Evolutionary conservation across 2,797 vertebrate genomes (phyloP), one percentile per base, ranked within the genome.

Genomic region (Lithobates sylvaticus): DNA sequence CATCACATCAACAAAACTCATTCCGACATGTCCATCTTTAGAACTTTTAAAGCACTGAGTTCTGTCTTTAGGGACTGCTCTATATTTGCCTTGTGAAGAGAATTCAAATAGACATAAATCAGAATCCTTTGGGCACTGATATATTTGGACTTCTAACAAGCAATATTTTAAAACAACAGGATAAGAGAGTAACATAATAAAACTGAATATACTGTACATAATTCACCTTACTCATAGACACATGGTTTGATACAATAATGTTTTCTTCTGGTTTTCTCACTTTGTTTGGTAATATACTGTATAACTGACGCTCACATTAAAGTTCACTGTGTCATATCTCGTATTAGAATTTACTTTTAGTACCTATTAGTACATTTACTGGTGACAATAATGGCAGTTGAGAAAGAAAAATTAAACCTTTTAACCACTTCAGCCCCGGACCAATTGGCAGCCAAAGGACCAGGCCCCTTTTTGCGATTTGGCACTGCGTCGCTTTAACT

Each of bases 11-110:
- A 72, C 34, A 72, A 42, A 71, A 39, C 36, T 72, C 34, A 39
- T 72, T 71, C 32, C 69, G 36, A 71, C 69, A 36, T 23, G 29
- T 71, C 21, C 23, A 2, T 72, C 70, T 72, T 42, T 42, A 72
- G 34, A 71, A 71, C 69, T 21, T 23, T n/a, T 39, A 72, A 72
- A 72, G 39, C 6, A 71, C 32, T n/a, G 16, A 72, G 36, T n/a
- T 72, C 36, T 72, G 70, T 72, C 70, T 72, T 72, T 72, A 72
- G 70, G 70, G 70, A 72, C 70, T 72, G 9, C 18, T 72, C 36
- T 72, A 42, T 72, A 42, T 72, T 72, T 72, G 70, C 70, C 34
- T 42, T 72, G 18, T 72, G 70, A 72, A 72, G 70, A 72, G 39
- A 71, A 71, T 39, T 34, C 8, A 73, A 73, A 74, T 47, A 50